Evolutionary conservation across 1,140 invertebrate species (phyloP).

Genomic region (Heliconius himera): DNA sequence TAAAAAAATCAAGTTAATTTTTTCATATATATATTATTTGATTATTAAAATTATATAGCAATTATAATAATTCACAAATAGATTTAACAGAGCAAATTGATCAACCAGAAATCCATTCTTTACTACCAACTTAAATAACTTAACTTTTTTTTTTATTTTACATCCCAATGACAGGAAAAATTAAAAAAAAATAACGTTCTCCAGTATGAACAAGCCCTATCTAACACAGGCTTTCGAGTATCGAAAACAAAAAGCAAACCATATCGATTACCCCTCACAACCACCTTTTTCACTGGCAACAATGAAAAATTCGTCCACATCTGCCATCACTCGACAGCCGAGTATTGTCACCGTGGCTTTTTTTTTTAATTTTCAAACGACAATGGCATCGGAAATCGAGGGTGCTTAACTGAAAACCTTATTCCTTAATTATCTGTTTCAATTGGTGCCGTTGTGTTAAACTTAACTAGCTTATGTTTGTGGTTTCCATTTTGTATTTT

Average conservation of each 20-base stretch:
- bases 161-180: background rate
- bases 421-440: conserved; percentile 45
- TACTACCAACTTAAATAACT: no score
- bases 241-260: conserved; percentile 43
- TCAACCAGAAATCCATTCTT: background rate
- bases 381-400: conserved; percentile 57
- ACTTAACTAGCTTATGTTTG: conserved; percentile 19
- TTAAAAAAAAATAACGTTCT: background rate
- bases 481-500: conserved; percentile 10
- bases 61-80: background rate
- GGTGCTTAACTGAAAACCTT: conserved; percentile 50
- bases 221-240: conserved; percentile 29
- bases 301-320: conserved; percentile 68
- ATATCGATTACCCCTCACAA: conserved; percentile 56
- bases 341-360: conserved; percentile 70
- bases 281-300: conserved; percentile 60
- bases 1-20: background rate
- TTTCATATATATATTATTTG: no score
- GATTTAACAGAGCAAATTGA: background rate
- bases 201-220: conserved; percentile 22
- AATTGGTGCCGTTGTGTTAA: conserved; percentile 30
- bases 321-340: conserved; percentile 72
- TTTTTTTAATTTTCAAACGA: conserved; percentile 59
- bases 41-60: background rate
- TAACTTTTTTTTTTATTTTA: no score